Conservation (phyloP, 2,888 invertebrate species). For the Acrocera orbiculus region DNA sequence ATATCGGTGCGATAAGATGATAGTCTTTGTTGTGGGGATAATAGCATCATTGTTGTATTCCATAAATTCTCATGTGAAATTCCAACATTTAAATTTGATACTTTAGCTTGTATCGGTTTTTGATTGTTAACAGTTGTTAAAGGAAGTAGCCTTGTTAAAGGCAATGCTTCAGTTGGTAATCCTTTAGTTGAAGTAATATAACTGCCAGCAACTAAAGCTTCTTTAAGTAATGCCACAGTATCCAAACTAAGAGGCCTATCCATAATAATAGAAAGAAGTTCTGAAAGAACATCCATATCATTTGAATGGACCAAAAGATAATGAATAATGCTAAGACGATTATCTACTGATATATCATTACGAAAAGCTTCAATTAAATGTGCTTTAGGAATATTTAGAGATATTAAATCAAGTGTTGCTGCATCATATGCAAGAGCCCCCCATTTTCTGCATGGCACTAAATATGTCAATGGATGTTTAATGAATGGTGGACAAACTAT, state of each 20-base stretch:
- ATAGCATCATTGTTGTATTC: conserved; percentile 66
- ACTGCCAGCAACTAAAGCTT: conserved; percentile 61
- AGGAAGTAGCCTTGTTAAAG: conserved; percentile 51
- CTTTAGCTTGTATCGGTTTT: conserved; percentile 29
- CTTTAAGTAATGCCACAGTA: conserved; percentile 45
- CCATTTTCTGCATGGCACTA: conserved; percentile 41
- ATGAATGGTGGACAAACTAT: conserved; percentile 47
- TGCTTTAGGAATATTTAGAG: conserved; percentile 43
- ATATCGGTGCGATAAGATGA: conserved; percentile 66
- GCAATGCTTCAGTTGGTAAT: conserved; percentile 49
- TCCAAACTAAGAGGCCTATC: conserved; percentile 43
- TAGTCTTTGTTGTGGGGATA: conserved; percentile 67
- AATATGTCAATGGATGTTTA: conserved; percentile 33
- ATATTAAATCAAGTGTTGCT: conserved; percentile 54
- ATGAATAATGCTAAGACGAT: conserved; percentile 64
- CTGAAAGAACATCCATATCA: conserved; percentile 55
- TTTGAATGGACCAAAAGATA: conserved; percentile 62
- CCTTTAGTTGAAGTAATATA: conserved; percentile 53
- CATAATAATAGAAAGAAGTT: conserved; percentile 44
- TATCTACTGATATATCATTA: conserved; percentile 45
- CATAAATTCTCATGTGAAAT: conserved; percentile 58
- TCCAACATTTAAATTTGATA: conserved; percentile 37
- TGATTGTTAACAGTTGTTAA: conserved; percentile 38
- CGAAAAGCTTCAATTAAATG: conserved; percentile 52
- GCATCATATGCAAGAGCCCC: conserved; percentile 36